A percentile compares a stretch with the other conserved stretches of the same genome.
Conservation (phyloP, 2,888 invertebrate genomes). For the Altica lythri region DNA sequence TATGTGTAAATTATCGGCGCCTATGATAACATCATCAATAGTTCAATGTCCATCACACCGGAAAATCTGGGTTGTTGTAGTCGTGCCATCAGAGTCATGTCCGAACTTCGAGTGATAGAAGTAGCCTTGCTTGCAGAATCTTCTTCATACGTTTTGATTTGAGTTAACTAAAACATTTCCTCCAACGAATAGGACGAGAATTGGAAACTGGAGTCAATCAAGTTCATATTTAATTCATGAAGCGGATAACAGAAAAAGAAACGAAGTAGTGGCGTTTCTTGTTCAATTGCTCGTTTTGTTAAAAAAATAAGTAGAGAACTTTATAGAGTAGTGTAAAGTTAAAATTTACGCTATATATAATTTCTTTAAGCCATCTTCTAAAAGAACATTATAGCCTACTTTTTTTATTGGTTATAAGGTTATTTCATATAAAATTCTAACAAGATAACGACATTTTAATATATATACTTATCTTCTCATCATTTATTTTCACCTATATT, state of each 20-base stretch:
- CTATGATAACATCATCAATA: background rate
- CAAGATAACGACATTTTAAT: conserved; percentile 23
- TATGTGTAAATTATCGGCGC: too few relatives aligned
- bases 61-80: conserved; percentile 27
- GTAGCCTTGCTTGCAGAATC: conserved; percentile 28
- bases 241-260: background rate
- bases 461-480: conserved; percentile 15
- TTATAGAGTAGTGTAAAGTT: background rate
- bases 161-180: background rate
- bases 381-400: background rate
- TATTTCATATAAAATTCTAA: background rate
- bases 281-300: background rate
- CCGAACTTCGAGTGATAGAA: conserved; percentile 29
- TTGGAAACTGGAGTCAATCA: background rate
- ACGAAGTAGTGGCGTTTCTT: background rate
- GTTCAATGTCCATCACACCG: conserved; percentile 36
- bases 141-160: background rate
- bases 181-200: background rate
- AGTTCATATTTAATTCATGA: background rate
- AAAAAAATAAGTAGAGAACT: background rate
- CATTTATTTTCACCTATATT: conserved; percentile 12
- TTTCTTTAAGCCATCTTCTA: background rate
- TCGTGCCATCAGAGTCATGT: conserved; percentile 36
- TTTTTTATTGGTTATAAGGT: background rate
- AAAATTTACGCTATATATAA: background rate